These are phyloP conservation scores for Siniperca obscura DNA, from an alignment of 2,797 vertebrate genomes.

Conservation along the genomic window DNA sequence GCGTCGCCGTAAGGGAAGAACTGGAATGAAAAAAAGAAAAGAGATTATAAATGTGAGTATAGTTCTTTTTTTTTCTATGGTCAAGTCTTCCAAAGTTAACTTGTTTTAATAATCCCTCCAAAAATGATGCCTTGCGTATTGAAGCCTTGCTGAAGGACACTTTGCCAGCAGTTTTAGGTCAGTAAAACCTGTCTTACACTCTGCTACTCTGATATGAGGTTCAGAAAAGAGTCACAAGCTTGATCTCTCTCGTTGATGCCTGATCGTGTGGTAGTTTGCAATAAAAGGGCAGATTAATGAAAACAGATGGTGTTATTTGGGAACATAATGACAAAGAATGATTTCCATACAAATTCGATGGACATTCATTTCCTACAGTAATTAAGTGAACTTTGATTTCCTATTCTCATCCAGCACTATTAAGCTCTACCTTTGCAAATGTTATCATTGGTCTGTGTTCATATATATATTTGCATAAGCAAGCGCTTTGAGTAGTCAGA, in stretches of 20 bases:
- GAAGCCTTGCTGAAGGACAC: not conserved
- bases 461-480: not conserved
- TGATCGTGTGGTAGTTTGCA: not conserved
- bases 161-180: not conserved
- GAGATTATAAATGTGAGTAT: not conserved
- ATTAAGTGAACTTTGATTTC: conserved; percentile 24
- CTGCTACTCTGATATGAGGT: too few relatives aligned
- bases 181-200: not conserved
- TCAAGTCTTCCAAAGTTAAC: not conserved
- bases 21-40: conserved; percentile 74
- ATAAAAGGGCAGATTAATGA: not conserved
- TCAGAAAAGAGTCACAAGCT: not conserved
- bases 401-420: conserved; percentile 9
- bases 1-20: conserved; percentile 98
- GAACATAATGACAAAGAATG: conserved; percentile 5
- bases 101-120: not conserved
- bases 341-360: conserved; percentile 20
- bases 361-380: conserved; percentile 5
- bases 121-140: not conserved
- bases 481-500: too few relatives aligned
- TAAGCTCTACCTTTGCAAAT: not conserved
- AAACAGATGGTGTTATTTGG: conserved; percentile 27
- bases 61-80: not conserved
- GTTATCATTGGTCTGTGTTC: not conserved
- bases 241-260: not conserved